Evolutionary conservation across 2,797 vertebrate species (phyloP).

Genomic region (Rhinophrynus dorsalis): DNA sequence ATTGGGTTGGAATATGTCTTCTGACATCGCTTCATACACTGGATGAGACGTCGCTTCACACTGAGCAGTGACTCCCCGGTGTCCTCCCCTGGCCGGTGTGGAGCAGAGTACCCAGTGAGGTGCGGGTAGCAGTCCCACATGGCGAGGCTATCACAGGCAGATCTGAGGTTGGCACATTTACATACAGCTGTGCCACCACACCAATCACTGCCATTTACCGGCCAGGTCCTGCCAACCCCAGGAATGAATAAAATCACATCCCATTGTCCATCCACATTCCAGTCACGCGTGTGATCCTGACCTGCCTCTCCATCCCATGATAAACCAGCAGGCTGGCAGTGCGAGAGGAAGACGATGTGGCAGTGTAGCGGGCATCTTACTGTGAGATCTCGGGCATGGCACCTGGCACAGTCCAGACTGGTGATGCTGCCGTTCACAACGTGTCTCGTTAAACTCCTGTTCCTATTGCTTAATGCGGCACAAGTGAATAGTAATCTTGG

Average conservation of each 20-base stretch:
- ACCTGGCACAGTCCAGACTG: slow-evolving; percentile 1
- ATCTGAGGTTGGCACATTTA: not conserved
- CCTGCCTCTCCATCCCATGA: not conserved
- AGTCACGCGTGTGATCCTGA: not conserved
- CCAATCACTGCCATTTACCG: not conserved
- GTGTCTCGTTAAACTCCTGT: not conserved
- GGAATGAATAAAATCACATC: not conserved
- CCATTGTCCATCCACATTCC: slow-evolving; percentile 6
- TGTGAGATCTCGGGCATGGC: slow-evolving; percentile 1
- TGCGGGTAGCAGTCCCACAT: slow-evolving; percentile 4
- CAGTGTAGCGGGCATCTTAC: slow-evolving; percentile 26
- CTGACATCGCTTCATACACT: not conserved
- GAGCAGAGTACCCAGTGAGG: not conserved
- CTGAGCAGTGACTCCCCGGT: not conserved
- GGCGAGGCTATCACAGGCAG: not conserved
- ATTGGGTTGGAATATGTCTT: not conserved
- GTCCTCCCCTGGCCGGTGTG: not conserved
- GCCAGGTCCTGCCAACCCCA: not conserved
- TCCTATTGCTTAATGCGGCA: slow-evolving; percentile 29
- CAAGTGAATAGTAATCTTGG: not conserved
- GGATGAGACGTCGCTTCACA: not conserved
- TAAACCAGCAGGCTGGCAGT: slow-evolving; percentile 1
- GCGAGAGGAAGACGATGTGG: slow-evolving; percentile 12
- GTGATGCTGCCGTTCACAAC: not conserved
- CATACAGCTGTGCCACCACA: slow-evolving; percentile 1